Conservation (phyloP, 2,113 vertebrate genomes). For the Cynoglossus semilaevis region DNA sequence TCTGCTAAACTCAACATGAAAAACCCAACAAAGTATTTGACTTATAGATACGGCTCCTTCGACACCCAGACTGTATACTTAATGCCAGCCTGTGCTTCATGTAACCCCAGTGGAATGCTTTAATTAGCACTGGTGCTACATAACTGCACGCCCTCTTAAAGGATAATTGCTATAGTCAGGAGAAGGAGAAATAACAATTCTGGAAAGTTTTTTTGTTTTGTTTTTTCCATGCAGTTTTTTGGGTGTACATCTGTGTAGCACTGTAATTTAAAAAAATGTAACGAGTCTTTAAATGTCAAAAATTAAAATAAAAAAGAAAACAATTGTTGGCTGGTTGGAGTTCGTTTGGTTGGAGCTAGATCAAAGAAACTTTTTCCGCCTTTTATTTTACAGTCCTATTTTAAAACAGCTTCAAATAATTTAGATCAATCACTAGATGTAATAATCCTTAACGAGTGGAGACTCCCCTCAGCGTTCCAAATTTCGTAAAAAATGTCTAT, state of each 20-base stretch:
- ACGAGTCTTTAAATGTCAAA: neutral
- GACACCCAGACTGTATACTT: constrained; percentile 26
- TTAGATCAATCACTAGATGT: too few relatives aligned
- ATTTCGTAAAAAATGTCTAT: too few relatives aligned
- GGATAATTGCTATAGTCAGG: constrained; percentile 24
- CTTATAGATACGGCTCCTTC: constrained; percentile 1
- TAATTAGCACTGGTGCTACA: constrained; percentile 44
- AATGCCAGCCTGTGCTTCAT: constrained; percentile 24
- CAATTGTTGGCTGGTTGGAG: constrained; percentile 23
- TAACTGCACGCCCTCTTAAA: constrained; percentile 11
- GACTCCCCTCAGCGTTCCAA: too few relatives aligned
- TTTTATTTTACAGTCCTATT: too few relatives aligned
- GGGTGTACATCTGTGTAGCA: constrained; percentile 24
- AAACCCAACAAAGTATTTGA: neutral
- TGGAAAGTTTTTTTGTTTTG: constrained; percentile 28
- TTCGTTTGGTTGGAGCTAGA: too few relatives aligned
- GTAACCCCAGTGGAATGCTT: constrained; percentile 39
- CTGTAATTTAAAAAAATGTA: neutral
- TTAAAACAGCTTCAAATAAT: too few relatives aligned
- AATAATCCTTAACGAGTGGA: too few relatives aligned
- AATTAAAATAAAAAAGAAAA: constrained; percentile 35
- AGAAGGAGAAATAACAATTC: constrained; percentile 15
- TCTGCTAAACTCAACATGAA: too few relatives aligned
- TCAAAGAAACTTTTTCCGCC: too few relatives aligned
- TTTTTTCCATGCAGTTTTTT: constrained; percentile 22